Evolutionary conservation across 2,797 vertebrate genomes (phyloP).

Genomic region (Taenioides sp.): DNA sequence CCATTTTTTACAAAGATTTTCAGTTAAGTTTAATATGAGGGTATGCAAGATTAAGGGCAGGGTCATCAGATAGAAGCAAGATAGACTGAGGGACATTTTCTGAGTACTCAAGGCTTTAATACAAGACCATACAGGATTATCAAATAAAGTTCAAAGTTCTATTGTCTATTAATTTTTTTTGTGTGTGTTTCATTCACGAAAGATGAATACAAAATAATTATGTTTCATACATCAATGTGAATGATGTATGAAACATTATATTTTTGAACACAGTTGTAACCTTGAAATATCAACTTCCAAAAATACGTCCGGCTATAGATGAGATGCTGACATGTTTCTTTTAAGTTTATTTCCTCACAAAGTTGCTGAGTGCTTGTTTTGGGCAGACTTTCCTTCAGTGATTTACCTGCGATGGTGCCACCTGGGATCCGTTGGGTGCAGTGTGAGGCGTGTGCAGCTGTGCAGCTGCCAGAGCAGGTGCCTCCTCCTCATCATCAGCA

Average conservation of each 20-base stretch:
- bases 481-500: conserved; percentile 30
- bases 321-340: conserved; percentile 35
- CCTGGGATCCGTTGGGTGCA: conserved; percentile 29
- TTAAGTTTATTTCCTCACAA: conserved; percentile 28
- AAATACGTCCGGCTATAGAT: conserved; percentile 13
- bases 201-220: background rate
- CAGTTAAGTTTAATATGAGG: no score
- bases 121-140: no score
- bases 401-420: conserved; percentile 32
- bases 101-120: no score
- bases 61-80: no score
- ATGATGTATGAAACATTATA: background rate
- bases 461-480: conserved; percentile 37
- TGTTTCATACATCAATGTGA: background rate
- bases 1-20: no score
- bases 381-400: conserved; percentile 12
- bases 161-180: no score
- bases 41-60: no score
- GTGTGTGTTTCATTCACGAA: no score
- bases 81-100: no score
- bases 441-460: conserved; percentile 33
- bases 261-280: background rate
- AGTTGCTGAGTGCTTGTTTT: conserved; percentile 32
- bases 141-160: no score
- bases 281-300: conserved; percentile 5